These are phyloP conservation scores for Eumerus sabulonum DNA, from an alignment of 2,888 invertebrate genomes.

Conservation along the genomic window DNA sequence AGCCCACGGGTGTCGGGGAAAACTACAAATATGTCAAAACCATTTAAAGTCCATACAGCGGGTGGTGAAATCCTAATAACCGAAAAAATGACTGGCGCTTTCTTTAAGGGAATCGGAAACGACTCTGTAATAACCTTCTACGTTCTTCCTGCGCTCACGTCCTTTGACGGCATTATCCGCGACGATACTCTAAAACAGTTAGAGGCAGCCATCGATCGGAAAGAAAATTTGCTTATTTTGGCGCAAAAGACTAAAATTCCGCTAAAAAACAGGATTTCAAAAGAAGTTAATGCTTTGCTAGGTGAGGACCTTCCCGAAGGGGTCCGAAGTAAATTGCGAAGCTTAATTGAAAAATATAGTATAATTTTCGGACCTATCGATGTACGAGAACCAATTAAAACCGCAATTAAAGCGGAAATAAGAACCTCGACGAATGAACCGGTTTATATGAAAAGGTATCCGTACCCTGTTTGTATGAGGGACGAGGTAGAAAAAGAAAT, in stretches of 20 bases:
- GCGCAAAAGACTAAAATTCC: conserved; percentile 2
- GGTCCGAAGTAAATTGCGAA: background rate
- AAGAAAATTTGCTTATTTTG: conserved; percentile 25
- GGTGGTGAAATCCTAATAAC: conserved; percentile 41
- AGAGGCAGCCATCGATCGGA: conserved; percentile 57
- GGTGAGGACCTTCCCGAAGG: conserved; percentile 5
- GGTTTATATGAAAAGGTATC: conserved; percentile 54
- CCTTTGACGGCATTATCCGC: conserved; percentile 63
- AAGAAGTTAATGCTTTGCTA: conserved; percentile 18
- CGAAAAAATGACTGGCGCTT: background rate
- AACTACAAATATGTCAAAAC: background rate
- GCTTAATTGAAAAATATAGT: conserved; percentile 8
- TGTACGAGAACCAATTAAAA: too few species aligned
- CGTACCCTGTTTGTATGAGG: conserved; percentile 38
- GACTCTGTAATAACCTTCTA: conserved; percentile 15
- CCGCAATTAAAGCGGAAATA: conserved; percentile 48
- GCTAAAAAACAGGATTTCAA: background rate
- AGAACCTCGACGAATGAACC: conserved; percentile 45
- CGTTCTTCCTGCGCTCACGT: conserved; percentile 34
- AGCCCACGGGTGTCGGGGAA: background rate
- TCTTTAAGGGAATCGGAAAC: too few species aligned
- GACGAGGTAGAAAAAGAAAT: conserved; percentile 29
- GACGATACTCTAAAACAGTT: conserved; percentile 58
- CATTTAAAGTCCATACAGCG: conserved; percentile 43
- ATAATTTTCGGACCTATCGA: too few species aligned